Evolutionary conservation across 2,113 vertebrate species (phyloP), one percentile per base, ranked within the genome.

Genomic region (Pollachius pollachius): DNA sequence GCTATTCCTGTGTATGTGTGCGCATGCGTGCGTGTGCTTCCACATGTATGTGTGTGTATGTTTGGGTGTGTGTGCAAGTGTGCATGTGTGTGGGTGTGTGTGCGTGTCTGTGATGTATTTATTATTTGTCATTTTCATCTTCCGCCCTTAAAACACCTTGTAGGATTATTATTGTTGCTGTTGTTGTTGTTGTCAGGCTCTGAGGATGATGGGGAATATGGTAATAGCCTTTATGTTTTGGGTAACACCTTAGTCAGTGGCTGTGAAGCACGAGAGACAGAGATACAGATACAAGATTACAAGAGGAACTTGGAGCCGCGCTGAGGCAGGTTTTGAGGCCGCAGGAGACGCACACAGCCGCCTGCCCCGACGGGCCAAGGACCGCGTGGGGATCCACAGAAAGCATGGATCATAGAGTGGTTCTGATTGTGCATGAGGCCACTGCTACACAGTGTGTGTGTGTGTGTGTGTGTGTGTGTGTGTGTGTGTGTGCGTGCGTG

Each of bases 151-250:
- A 48, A 80, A 68, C 69, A 73, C 52, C 48, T 65, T 13, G 52
- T 25, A 59, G 67, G 48, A 70, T 75, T 65, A 72, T 37, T 59
- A 23, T 59, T 59, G 57, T 73, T 68, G 21, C 58, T 59, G 9
- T 66, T 58, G 68, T 73, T 59, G 57, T 73, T 70, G 21, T 62
- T 60, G 9, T 64, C 54, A 66, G n/a, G 25, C 78, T 71, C 63
- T 69, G 64, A 30, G 59, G 61, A 52, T 76, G 64, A 79, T 69
- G 64, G 75, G 62, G 75, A 65, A 77, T 68, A 71, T 76, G 73
- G 41, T 71, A 80, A 80, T 69, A 37, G 64, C 62, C 71, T 54
- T 52, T 19, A 59, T 75, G 68, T 68, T 71, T 48, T 62, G 13
- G 52, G 52, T 62, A 62, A 61, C 34, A 65, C 25, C 57, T 17